Evolutionary conservation across 1,140 invertebrate species (phyloP).

Genomic region (Drosophila hydei): DNA sequence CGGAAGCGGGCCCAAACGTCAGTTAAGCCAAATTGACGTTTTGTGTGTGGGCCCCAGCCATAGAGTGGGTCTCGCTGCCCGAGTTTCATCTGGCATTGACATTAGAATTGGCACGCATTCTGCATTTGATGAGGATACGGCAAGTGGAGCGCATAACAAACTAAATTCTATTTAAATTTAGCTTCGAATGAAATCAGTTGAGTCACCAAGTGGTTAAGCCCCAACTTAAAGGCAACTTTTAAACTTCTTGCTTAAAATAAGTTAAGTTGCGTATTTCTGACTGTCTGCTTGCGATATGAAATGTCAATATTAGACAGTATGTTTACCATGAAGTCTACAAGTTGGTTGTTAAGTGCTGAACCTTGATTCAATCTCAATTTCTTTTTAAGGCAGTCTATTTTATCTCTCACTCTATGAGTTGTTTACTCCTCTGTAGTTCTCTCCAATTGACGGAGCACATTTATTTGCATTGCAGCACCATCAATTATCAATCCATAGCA

Average conservation of each 20-base stretch:
- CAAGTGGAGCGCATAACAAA: constrained; percentile 7
- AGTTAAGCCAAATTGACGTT: constrained; percentile 69
- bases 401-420: background rate
- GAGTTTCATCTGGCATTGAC: constrained; percentile 41
- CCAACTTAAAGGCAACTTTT: background rate
- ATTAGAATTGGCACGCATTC: constrained; percentile 26
- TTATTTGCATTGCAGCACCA: constrained; percentile 30
- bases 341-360: too few relatives aligned
- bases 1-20: constrained; percentile 38
- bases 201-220: background rate
- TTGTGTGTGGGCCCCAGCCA: constrained; percentile 38
- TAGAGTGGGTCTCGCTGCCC: background rate
- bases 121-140: constrained; percentile 31
- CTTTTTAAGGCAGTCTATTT: background rate
- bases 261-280: too few relatives aligned
- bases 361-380: too few relatives aligned
- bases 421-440: background rate
- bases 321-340: too few relatives aligned
- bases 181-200: background rate
- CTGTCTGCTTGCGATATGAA: too few relatives aligned
- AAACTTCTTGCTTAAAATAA: background rate
- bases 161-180: constrained; percentile 5
- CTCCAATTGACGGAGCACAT: constrained; percentile 33
- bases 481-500: constrained; percentile 31
- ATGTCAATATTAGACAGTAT: too few relatives aligned